phyloP scores from a whole-genome alignment of 2,797 vertebrate species.

The Cuniculus paca region DNA sequence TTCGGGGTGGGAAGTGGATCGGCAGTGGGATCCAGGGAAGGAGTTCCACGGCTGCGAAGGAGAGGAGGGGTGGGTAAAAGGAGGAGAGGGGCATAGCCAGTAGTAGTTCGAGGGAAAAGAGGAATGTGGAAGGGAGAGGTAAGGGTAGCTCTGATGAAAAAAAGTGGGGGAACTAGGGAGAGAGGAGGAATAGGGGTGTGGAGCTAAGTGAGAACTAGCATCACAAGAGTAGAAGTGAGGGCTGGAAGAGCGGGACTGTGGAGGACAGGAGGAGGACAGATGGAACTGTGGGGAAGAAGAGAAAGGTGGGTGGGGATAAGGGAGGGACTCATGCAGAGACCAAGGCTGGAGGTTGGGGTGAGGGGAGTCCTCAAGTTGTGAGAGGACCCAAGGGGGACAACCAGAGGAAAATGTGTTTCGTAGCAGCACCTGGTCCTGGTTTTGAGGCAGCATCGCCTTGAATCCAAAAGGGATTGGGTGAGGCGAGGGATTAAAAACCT shows the following conservation, averaged over 20 bases:
- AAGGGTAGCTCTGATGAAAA: conserved; percentile 34
- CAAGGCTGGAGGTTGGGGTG: background rate
- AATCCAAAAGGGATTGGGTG: background rate
- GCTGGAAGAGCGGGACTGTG: background rate
- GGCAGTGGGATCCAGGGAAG: background rate
- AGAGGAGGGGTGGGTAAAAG: background rate
- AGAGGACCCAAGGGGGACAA: background rate
- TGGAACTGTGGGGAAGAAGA: background rate
- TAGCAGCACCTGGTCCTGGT: conserved; percentile 62
- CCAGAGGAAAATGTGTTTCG: conserved; percentile 7
- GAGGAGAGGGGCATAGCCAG: background rate
- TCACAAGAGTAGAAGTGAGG: background rate
- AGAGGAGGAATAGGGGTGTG: background rate
- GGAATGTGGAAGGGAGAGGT: background rate
- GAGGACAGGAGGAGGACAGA: background rate
- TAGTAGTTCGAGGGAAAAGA: background rate
- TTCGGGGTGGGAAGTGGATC: background rate
- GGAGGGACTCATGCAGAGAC: background rate
- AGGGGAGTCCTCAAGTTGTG: conserved; percentile 21
- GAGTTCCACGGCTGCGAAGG: conserved; percentile 12
- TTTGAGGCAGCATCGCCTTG: conserved; percentile 79
- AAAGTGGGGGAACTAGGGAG: conserved; percentile 35
- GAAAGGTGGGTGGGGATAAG: background rate
- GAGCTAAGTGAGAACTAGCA: conserved; percentile 54
- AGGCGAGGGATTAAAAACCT: conserved; percentile 11